Evolutionary conservation across 2,113 vertebrate genomes (phyloP).

Genomic region (Mesitornis unicolor): DNA sequence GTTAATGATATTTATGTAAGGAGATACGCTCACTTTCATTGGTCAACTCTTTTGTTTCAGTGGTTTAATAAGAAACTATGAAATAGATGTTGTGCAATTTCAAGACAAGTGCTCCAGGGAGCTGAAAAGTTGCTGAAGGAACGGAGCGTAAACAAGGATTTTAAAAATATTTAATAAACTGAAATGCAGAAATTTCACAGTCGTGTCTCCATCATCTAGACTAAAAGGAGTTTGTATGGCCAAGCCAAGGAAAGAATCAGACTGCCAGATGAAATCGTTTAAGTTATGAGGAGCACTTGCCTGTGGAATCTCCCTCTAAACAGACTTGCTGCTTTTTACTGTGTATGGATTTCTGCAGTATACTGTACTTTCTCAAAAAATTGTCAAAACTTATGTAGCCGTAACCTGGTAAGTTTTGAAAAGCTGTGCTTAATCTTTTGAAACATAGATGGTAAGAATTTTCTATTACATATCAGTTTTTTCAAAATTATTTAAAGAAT

Average conservation of each 20-base stretch:
- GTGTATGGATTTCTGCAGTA: constrained; percentile 46
- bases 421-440: not conserved
- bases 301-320: not conserved
- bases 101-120: not conserved
- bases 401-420: constrained; percentile 67
- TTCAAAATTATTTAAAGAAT: not conserved
- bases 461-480: not conserved
- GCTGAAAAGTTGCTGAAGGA: not conserved
- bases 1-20: constrained; percentile 20
- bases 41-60: constrained; percentile 20
- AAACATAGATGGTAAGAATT: not conserved
- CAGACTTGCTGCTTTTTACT: not conserved
- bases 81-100: constrained; percentile 28
- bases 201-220: not conserved
- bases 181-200: not conserved
- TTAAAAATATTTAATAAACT: not conserved
- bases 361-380: constrained; percentile 18
- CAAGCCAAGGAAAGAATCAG: not conserved
- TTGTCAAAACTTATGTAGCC: constrained; percentile 54
- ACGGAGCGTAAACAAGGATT: not conserved
- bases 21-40: not conserved
- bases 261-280: not conserved
- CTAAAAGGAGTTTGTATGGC: not conserved
- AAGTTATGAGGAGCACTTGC: constrained; percentile 47
- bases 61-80: constrained; percentile 57